Conservation (phyloP, 2,113 vertebrate species). For the Tretioscincus oriximinensis region DNA sequence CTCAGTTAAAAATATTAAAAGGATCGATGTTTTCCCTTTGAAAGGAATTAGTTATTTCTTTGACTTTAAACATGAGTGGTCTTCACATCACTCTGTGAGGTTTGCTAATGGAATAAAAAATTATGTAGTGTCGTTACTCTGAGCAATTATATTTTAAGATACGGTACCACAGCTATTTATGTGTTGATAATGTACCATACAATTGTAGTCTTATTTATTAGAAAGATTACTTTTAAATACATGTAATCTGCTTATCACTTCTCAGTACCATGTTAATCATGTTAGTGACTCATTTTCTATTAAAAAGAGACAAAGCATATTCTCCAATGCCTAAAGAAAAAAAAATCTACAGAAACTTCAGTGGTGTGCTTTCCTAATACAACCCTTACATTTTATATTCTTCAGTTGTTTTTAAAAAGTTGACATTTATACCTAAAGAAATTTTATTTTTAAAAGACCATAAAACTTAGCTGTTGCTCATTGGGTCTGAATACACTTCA, state of each 20-base stretch:
- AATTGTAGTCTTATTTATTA: conserved; percentile 1
- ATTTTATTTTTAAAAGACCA: not conserved
- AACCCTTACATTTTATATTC: not conserved
- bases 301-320: conserved; percentile 3
- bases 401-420: not conserved
- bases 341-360: not conserved
- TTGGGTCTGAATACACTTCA: not conserved
- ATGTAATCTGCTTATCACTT: conserved; percentile 25
- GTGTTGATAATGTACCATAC: not conserved
- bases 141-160: not conserved
- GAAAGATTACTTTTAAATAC: conserved; percentile 11
- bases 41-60: not conserved
- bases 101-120: not conserved
- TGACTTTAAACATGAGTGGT: not conserved
- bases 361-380: not conserved
- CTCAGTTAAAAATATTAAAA: not conserved
- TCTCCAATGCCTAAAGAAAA: not conserved
- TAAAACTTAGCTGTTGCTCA: not conserved
- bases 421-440: not conserved
- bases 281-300: conserved; percentile 5
- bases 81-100: not conserved
- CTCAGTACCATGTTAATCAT: conserved; percentile 21
- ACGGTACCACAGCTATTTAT: not conserved
- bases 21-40: not conserved
- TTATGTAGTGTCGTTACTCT: not conserved